Percentiles rank a stretch among this genome's conserved stretches.
These are phyloP conservation scores for Graphium colonna DNA, from an alignment of 2,888 invertebrate species.

Conservation along the genomic window DNA sequence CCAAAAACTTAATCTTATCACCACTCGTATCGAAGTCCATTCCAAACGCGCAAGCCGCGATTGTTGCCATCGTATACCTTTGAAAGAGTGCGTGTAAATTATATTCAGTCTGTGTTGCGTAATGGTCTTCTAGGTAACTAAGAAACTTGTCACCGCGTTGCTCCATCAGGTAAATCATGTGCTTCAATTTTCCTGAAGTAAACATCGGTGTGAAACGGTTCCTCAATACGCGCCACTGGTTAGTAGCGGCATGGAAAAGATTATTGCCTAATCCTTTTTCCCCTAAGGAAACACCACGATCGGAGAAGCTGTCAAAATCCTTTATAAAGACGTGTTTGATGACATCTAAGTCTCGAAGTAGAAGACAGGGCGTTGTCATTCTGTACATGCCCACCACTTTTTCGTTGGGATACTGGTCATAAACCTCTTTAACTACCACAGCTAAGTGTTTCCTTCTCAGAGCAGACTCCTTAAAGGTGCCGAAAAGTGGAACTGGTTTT, in stretches of 20 bases:
- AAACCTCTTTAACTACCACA: slow-evolving; percentile 37
- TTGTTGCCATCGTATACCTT: slow-evolving; percentile 41
- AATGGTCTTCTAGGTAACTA: neutral
- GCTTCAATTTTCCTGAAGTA: slow-evolving; percentile 1
- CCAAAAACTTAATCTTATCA: slow-evolving; percentile 5
- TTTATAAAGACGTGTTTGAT: slow-evolving; percentile 50
- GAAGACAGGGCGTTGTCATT: slow-evolving; percentile 42
- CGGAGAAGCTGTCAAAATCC: slow-evolving; percentile 49
- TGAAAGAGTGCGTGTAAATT: slow-evolving; percentile 38
- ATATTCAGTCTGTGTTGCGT: slow-evolving; percentile 32
- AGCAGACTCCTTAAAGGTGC: slow-evolving; percentile 40
- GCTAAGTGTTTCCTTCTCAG: slow-evolving; percentile 34
- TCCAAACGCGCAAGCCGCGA: slow-evolving; percentile 40
- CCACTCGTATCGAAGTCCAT: slow-evolving; percentile 35
- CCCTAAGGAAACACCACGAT: slow-evolving; percentile 46
- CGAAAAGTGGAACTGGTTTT: slow-evolving; percentile 42
- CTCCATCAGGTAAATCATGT: neutral
- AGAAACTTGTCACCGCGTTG: neutral
- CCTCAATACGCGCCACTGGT: slow-evolving; percentile 49
- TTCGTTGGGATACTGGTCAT: slow-evolving; percentile 43
- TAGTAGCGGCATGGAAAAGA: slow-evolving; percentile 47
- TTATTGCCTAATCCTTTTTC: slow-evolving; percentile 46
- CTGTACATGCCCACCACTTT: slow-evolving; percentile 52
- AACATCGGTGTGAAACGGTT: no score
- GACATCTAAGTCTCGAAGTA: slow-evolving; percentile 49